Percentiles rank a stretch among this genome's conserved stretches.
phyloP scores from a whole-genome alignment of 2,113 vertebrate species.

The Mirza zaza region DNA sequence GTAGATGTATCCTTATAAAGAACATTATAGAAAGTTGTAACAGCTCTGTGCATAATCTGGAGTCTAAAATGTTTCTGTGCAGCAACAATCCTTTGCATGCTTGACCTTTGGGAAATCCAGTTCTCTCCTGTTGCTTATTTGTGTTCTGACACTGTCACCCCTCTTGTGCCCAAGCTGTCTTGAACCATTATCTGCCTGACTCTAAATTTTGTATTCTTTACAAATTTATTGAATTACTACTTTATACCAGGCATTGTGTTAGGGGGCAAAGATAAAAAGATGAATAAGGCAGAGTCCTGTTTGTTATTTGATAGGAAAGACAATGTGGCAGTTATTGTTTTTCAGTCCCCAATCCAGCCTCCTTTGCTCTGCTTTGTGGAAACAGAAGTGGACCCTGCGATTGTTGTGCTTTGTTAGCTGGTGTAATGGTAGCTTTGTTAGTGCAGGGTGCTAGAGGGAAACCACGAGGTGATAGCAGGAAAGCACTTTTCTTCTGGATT shows the following conservation, averaged over 20 bases:
- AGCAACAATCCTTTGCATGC: neutral
- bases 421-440: neutral
- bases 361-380: neutral
- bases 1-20: neutral
- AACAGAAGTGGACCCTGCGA: too few relatives aligned
- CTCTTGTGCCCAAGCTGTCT: neutral
- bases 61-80: neutral
- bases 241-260: neutral
- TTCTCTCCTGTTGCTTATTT: neutral
- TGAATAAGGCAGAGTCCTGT: neutral
- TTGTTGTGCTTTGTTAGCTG: neutral
- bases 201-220: neutral
- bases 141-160: rapidly evolving
- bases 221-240: neutral
- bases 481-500: neutral
- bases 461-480: neutral
- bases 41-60: neutral
- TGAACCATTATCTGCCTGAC: neutral
- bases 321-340: neutral
- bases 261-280: neutral
- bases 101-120: neutral
- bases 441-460: neutral
- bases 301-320: neutral
- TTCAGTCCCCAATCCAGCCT: neutral
- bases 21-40: neutral